Base-by-base conservation (phyloP, 2,888 invertebrate species). In the Argyra leucocephala region DNA sequence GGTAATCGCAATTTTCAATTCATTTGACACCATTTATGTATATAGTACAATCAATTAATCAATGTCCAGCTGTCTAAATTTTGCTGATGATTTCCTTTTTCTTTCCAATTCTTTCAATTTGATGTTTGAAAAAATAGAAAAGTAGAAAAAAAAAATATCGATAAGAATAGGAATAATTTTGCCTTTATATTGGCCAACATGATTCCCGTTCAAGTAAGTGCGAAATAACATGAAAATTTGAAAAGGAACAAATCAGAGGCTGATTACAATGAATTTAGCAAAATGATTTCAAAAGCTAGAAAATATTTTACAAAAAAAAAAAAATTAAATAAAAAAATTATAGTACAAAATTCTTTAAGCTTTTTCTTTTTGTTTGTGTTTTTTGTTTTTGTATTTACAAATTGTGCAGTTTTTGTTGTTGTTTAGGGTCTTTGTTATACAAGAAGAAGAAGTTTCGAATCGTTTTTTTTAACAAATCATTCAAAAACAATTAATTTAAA, bases 51-150 rank as follows among this genome's bases (percentile, higher is more conserved):
- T 48, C 48, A 48, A 48, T 48, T 48, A 48, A 48, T 48, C 48
- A 48, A 15, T 48, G 48, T 48, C 48, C 48, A 48, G 12, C 48
- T 48, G 48, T 48, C 48, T 48, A 48, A 48, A 37, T 10, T 48
- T 48, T 48, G 48, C 48, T 48, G 48, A 48, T 48, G 48, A 48
- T 48, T 48, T 48, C 48, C 48, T 48, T 48, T 48, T 48, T 9
- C 6, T n/a, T 48, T 48, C 18, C 18, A 2, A 31, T 7, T n/a
- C n/a, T n/a, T n/a, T n/a, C n/a, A n/a, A n/a, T n/a, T n/a, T n/a
- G n/a, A n/a, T n/a, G n/a, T n/a, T n/a, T n/a, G n/a, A n/a, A n/a
- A n/a, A n/a, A n/a, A n/a, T n/a, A n/a, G n/a, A n/a, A n/a, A n/a
- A n/a, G n/a, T n/a, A n/a, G n/a, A n/a, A n/a, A n/a, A n/a, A n/a